phyloP scores from a whole-genome alignment of 2,888 invertebrate species.

The Patella depressa region DNA sequence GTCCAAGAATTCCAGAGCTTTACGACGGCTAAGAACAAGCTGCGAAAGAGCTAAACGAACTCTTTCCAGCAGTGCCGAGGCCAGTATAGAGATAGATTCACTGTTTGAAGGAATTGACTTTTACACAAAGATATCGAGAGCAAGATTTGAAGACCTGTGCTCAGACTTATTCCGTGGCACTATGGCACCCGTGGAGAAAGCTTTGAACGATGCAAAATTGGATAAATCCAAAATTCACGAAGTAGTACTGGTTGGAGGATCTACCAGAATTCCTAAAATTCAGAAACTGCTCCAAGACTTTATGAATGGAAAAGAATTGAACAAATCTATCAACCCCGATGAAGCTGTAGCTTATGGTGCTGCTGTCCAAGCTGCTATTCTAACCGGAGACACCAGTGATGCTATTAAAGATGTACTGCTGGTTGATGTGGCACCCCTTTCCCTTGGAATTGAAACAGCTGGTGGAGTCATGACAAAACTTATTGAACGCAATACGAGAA shows the following conservation, averaged over 20 bases:
- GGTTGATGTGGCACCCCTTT: conserved; percentile 76
- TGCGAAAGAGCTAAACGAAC: conserved; percentile 66
- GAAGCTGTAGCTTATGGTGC: conserved; percentile 88
- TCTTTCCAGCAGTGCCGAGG: conserved; percentile 58
- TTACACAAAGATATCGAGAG: conserved; percentile 63
- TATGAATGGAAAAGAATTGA: conserved; percentile 61
- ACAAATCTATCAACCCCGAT: conserved; percentile 85
- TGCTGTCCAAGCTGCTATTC: conserved; percentile 73
- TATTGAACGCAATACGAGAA: conserved; percentile 60
- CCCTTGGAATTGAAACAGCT: conserved; percentile 75
- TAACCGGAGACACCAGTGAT: conserved; percentile 79
- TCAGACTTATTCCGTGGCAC: conserved; percentile 75
- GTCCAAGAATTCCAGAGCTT: conserved; percentile 47
- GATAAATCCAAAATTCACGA: conserved; percentile 84
- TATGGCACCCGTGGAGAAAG: conserved; percentile 84
- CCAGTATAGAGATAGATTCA: conserved; percentile 64
- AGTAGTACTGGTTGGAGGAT: conserved; percentile 84
- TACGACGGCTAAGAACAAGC: conserved; percentile 61
- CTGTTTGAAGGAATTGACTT: conserved; percentile 64
- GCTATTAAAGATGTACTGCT: conserved; percentile 87
- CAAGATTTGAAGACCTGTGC: conserved; percentile 65
- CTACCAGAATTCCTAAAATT: conserved; percentile 66
- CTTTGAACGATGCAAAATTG: conserved; percentile 83
- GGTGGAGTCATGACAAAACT: conserved; percentile 65
- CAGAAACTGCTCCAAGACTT: conserved; percentile 65